A percentile compares a stretch with the other conserved stretches of the same genome.
Evolutionary conservation across 2,888 invertebrate genomes (phyloP).

Genomic region (Diogma glabrata): DNA sequence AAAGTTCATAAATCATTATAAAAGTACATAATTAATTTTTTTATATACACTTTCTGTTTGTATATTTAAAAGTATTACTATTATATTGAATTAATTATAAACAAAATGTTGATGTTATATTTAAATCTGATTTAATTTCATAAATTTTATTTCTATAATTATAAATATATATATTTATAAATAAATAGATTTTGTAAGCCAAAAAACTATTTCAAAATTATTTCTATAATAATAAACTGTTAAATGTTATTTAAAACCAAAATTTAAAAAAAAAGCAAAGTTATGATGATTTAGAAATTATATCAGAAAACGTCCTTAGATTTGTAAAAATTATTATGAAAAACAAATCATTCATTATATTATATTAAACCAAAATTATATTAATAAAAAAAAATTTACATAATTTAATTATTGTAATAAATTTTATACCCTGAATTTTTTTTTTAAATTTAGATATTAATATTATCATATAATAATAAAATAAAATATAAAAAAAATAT

Average conservation of each 20-base stretch:
- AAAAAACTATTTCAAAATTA: too few relatives aligned
- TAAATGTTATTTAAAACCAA: slow-evolving; percentile 2
- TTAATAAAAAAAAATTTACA: neutral
- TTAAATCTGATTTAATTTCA: neutral
- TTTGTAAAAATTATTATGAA: slow-evolving; percentile 1
- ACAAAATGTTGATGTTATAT: too few relatives aligned
- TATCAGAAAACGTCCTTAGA: slow-evolving; percentile 9
- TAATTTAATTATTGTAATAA: neutral
- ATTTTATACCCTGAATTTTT: slow-evolving; percentile 8
- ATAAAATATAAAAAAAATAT: too few relatives aligned
- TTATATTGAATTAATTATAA: too few relatives aligned
- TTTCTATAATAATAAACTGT: too few relatives aligned
- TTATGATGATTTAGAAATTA: too few relatives aligned
- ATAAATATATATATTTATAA: neutral
- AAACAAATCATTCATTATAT: neutral
- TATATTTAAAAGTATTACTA: too few relatives aligned
- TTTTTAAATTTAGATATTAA: neutral
- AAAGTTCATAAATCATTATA: neutral
- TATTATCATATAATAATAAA: neutral
- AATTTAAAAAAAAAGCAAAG: neutral
- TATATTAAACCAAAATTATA: neutral
- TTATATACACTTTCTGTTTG: too few relatives aligned
- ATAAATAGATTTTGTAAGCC: neutral
- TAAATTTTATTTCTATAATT: neutral
- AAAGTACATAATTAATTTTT: too few relatives aligned